Percentiles rank a stretch among this genome's conserved stretches.
Conservation (phyloP, 1,140 invertebrate species). For the Zaprionus vittiger region DNA sequence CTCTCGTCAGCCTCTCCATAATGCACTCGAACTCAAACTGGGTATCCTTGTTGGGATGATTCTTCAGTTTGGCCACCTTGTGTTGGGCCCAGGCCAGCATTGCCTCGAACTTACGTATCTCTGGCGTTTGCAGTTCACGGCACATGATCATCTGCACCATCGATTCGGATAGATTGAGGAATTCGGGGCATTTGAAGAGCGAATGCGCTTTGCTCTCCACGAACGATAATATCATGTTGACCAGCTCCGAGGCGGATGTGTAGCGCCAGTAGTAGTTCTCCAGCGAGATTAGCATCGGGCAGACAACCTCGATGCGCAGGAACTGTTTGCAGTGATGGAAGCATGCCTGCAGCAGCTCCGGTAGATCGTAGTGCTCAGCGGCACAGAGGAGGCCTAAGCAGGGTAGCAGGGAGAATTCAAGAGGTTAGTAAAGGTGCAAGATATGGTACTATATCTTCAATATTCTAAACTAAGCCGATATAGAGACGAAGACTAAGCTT, state of each 20-base stretch:
- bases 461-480: too few species aligned
- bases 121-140: conserved; percentile 92
- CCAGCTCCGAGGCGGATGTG: conserved; percentile 95
- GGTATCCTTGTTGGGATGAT: conserved; percentile 91
- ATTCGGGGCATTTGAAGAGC: conserved; percentile 93
- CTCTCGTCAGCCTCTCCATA: conserved; percentile 94
- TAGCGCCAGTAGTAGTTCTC: conserved; percentile 98
- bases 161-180: conserved; percentile 94
- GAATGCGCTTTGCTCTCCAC: conserved; percentile 93
- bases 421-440: background rate
- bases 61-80: conserved; percentile 89
- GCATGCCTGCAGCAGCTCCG: conserved; percentile 96
- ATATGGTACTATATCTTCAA: too few species aligned
- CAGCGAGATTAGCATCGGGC: conserved; percentile 95
- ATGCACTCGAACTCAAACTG: conserved; percentile 96
- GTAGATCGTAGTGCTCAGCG: conserved; percentile 96
- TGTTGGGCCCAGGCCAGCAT: conserved; percentile 95
- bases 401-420: background rate
- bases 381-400: conserved; percentile 92
- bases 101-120: conserved; percentile 96
- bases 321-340: conserved; percentile 98
- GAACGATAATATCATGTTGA: conserved; percentile 97
- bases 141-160: conserved; percentile 98
- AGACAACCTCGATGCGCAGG: conserved; percentile 95
- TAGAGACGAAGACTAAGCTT: too few species aligned